Conservation (phyloP, 2,113 vertebrate genomes). For the Anser cygnoides region DNA sequence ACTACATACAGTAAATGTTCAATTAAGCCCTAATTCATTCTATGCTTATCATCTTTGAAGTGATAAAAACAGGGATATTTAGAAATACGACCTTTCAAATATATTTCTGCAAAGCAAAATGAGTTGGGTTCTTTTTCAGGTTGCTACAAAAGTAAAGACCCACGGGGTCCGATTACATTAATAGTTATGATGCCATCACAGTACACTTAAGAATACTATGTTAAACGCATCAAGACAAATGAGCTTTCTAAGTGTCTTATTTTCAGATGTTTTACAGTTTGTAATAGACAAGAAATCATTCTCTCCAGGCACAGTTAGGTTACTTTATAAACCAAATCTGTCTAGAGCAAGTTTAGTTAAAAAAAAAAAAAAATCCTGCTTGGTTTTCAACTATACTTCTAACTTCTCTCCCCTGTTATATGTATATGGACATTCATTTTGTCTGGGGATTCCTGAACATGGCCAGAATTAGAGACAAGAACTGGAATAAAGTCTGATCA, state of each 20-base stretch:
- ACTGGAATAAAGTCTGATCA: slow-evolving; percentile 38
- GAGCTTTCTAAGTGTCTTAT: background rate
- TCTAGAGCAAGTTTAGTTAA: background rate
- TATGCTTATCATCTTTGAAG: background rate
- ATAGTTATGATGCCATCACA: background rate
- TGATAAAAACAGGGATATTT: background rate
- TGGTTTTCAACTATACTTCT: background rate
- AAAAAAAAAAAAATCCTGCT: background rate
- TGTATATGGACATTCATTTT: background rate
- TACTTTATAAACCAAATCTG: background rate
- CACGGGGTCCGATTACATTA: background rate
- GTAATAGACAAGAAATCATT: background rate
- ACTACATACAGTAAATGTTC: background rate
- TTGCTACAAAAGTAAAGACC: background rate
- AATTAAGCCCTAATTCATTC: background rate
- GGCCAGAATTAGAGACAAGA: background rate
- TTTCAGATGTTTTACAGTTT: background rate
- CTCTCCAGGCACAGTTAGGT: background rate
- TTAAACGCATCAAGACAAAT: background rate
- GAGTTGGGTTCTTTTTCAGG: background rate
- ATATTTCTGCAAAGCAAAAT: background rate
- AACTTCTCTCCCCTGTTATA: background rate
- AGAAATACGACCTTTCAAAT: background rate
- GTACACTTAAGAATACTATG: fast-evolving
- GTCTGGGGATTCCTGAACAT: background rate